Base-by-base conservation (phyloP, 2,888 invertebrate species). In the Malthinus flaveolus region DNA sequence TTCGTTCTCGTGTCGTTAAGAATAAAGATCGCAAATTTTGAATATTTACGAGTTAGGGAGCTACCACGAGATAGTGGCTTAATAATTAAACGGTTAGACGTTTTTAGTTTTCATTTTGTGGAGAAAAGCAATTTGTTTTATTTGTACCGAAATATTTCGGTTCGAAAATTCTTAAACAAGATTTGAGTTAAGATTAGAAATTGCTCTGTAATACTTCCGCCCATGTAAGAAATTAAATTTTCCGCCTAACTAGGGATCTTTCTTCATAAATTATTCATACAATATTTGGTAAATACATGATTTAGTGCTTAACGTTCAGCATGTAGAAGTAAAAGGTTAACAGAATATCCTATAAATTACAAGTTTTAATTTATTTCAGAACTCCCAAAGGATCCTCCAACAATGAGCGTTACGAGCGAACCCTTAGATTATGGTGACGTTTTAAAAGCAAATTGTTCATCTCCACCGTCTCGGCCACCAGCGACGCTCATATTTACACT, bases 361-460 rank as follows among this genome's bases (percentile, higher is more conserved):
- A 34, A 32, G 45, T 46, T 37, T 49, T 51, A 55, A 50, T 59
- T 59, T n/a, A 23, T 34, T 55, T 50, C 84, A 91, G 91, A 88
- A 64, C 77, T 88, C 62, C 92, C 92, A n/a, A 82, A 84, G 50
- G 79, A 81, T 56, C 84, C 85, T 23, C 91, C 91, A 13, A 79
- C 83, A 63, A 83, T 92, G 68, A 83, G 84, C 68, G 85, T 90
- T 11, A 88, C 89, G 67, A 85, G 87, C 61, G 86, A 87, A 55
- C 86, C 87, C 49, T 89, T 92, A 75, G 87, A 88, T 73, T 86
- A 88, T 0, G 90, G 90, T 1, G 91, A 92, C 76, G 80, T 83
- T 35, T 79, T 93, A 60, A 81, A 82, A 57, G 91, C 90, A 48
- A 93, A 93, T 80, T 93, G 93, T 79, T 87, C 89, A 9, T 87